Percentiles rank a stretch among this genome's conserved stretches.
Conservation (phyloP, 2,888 invertebrate species). For the Parnassius smintheus region DNA sequence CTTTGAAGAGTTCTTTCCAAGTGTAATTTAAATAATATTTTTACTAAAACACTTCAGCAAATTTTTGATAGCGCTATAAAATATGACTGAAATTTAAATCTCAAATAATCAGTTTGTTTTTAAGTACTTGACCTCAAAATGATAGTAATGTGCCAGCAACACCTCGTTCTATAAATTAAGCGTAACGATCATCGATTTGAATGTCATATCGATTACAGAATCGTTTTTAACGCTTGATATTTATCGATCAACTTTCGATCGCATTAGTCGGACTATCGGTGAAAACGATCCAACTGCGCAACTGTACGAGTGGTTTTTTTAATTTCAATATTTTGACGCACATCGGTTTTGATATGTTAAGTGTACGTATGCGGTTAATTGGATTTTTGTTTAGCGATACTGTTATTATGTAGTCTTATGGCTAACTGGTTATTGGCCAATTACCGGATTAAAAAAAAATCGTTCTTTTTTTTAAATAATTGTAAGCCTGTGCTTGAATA, state of each 20-base stretch:
- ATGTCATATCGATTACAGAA: constrained; percentile 15
- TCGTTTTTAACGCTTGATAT: constrained; percentile 23
- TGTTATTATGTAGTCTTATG: not conserved
- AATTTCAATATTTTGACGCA: constrained; percentile 3
- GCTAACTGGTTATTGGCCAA: not conserved
- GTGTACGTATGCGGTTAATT: constrained; percentile 1
- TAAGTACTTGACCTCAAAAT: not conserved
- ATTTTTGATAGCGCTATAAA: too few species aligned
- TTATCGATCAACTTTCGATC: constrained; percentile 24
- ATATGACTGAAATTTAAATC: too few species aligned
- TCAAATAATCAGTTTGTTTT: not conserved
- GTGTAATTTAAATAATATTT: too few species aligned
- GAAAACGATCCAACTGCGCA: constrained; percentile 1
- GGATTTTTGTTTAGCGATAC: not conserved
- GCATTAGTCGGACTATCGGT: constrained; percentile 5
- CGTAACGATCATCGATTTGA: constrained; percentile 10
- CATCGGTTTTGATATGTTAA: not conserved
- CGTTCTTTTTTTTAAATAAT: too few species aligned
- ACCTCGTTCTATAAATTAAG: constrained; percentile 4
- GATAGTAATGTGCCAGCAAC: not conserved
- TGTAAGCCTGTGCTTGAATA: too few species aligned
- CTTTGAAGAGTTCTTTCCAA: too few species aligned
- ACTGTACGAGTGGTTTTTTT: constrained; percentile 1
- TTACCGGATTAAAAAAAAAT: not conserved
- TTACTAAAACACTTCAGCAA: too few species aligned